phyloP scores from a whole-genome alignment of 1,140 invertebrate genomes.

The Acromyrmex heyeri region DNA sequence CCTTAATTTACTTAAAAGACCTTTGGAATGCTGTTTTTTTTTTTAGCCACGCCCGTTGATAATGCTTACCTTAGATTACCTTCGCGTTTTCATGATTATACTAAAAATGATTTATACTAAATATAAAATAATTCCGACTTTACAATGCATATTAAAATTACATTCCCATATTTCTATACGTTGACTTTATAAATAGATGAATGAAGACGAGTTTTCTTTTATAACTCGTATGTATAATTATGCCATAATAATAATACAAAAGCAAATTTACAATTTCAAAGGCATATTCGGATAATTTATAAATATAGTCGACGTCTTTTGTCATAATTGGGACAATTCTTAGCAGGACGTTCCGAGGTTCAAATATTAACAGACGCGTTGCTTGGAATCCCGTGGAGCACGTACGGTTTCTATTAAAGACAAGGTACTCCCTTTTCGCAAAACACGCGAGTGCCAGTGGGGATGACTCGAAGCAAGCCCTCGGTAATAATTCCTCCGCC shows the following conservation, averaged over 20 bases:
- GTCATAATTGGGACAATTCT: slow-evolving; percentile 16
- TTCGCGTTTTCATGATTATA: slow-evolving; percentile 12
- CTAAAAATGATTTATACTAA: not conserved
- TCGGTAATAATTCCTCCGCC: slow-evolving; percentile 83
- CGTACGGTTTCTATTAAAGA: slow-evolving; percentile 77
- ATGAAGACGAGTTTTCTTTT: not conserved
- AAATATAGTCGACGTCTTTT: not conserved
- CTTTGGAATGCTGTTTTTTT: not conserved
- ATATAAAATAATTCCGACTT: not conserved
- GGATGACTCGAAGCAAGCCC: slow-evolving; percentile 67
- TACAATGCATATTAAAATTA: not conserved
- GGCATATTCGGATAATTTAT: not conserved
- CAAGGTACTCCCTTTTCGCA: slow-evolving; percentile 69
- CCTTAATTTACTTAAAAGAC: slow-evolving; percentile 78
- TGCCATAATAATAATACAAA: not conserved
- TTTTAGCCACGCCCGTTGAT: not conserved
- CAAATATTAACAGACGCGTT: slow-evolving; percentile 61
- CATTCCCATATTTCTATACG: not conserved
- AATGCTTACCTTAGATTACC: not conserved
- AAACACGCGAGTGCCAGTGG: slow-evolving; percentile 67
- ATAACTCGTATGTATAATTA: not conserved
- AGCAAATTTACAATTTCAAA: not conserved
- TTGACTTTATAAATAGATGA: not conserved
- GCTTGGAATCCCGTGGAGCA: slow-evolving; percentile 62
- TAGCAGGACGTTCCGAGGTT: not conserved